Conservation (phyloP, 1,140 invertebrate species). For the Solenopsis invicta region DNA sequence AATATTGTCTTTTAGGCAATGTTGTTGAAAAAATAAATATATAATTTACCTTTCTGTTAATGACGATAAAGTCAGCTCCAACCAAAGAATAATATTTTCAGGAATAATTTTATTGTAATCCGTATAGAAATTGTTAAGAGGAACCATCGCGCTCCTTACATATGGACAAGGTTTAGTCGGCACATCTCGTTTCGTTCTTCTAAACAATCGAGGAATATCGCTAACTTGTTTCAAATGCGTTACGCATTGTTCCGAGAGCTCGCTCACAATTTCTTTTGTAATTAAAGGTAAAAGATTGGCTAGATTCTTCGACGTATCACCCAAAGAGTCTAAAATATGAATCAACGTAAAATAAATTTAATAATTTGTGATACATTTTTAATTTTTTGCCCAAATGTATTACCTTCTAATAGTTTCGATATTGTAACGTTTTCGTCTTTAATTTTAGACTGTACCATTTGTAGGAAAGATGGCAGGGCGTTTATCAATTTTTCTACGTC, state of each 20-base stretch:
- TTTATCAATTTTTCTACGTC: conserved; percentile 85
- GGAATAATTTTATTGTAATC: conserved; percentile 88
- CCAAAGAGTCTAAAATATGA: conserved; percentile 84
- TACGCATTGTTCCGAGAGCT: conserved; percentile 88
- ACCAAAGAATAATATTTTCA: conserved; percentile 87
- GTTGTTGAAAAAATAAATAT: neutral
- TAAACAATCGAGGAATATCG: conserved; percentile 96
- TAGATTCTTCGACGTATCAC: conserved; percentile 86
- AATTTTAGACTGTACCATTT: conserved; percentile 85
- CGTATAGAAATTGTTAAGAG: conserved; percentile 89
- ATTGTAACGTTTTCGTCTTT: conserved; percentile 70
- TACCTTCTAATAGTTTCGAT: conserved; percentile 80
- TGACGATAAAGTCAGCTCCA: conserved; percentile 88
- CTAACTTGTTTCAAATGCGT: conserved; percentile 92
- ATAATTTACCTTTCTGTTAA: conserved; percentile 89
- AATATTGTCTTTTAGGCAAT: too few relatives aligned
- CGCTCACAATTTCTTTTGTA: conserved; percentile 88
- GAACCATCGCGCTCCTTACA: conserved; percentile 90
- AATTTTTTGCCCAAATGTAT: neutral
- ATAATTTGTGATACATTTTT: conserved; percentile 30
- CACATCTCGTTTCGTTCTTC: conserved; percentile 96
- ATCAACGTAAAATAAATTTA: neutral
- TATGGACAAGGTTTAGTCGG: conserved; percentile 93
- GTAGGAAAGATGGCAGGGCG: conserved; percentile 85
- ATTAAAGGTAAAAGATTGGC: conserved; percentile 86